A percentile compares a stretch with the other conserved stretches of the same genome.
Conservation (phyloP, 1,140 invertebrate species). For the Chrysomallon squamiferum region DNA sequence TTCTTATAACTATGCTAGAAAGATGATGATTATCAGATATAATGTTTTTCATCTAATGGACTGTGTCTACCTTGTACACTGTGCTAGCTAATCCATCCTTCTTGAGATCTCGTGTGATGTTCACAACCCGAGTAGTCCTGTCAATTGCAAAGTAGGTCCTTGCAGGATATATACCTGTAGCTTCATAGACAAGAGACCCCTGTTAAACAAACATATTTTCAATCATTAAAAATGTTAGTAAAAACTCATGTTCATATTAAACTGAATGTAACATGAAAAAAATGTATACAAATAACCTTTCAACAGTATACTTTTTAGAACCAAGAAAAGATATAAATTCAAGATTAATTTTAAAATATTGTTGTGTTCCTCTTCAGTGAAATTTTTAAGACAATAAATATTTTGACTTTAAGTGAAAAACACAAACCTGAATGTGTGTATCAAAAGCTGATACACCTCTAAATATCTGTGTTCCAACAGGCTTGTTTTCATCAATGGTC, state of each 20-base stretch:
- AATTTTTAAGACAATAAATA: background rate
- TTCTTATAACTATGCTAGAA: no score
- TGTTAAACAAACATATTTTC: no score
- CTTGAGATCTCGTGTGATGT: constrained; percentile 33
- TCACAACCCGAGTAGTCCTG: constrained; percentile 32
- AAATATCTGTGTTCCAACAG: background rate
- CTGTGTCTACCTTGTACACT: no score
- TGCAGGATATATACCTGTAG: constrained; percentile 44
- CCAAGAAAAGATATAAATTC: background rate
- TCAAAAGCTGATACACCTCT: background rate
- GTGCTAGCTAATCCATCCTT: constrained; percentile 20
- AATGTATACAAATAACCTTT: background rate
- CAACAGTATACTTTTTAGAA: background rate
- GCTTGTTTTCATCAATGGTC: background rate
- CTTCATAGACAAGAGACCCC: constrained; percentile 39
- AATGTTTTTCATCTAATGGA: no score
- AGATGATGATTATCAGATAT: no score
- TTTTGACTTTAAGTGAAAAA: no score
- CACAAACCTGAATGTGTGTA: background rate
- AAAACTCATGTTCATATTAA: background rate
- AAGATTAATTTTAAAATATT: background rate
- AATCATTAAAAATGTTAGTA: no score
- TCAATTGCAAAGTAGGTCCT: constrained; percentile 45
- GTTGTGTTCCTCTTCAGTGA: background rate
- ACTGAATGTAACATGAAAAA: background rate